Evolutionary conservation across 92 coral and sea anemone species (phyloP).

Genomic region (Epizoanthus scotinus): DNA sequence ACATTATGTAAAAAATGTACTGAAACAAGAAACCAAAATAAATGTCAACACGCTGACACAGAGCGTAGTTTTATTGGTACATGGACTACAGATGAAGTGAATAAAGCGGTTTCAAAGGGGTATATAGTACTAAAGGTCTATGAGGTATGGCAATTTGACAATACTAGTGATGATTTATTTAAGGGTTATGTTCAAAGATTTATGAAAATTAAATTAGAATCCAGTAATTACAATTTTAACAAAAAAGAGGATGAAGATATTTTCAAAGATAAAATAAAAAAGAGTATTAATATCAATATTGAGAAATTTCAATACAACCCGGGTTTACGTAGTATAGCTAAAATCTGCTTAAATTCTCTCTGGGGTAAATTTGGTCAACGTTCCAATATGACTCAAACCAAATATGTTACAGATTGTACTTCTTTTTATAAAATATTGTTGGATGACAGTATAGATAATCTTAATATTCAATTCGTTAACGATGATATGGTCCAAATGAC

Average conservation of each 20-base stretch:
- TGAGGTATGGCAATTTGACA: not conserved
- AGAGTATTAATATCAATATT: not conserved
- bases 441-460: not conserved
- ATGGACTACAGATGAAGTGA: not conserved
- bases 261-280: conserved; percentile 12
- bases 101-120: conserved; percentile 12
- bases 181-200: not conserved
- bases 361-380: conserved; percentile 32
- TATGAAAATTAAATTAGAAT: not conserved
- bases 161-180: not conserved
- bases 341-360: not conserved
- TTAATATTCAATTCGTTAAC: no score
- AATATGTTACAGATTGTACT: not conserved
- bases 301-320: not conserved
- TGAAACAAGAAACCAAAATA: not conserved
- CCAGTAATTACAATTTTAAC: not conserved
- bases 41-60: not conserved
- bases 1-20: not conserved
- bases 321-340: not conserved
- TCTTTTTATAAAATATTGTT: not conserved
- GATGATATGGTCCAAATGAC: no score
- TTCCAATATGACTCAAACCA: not conserved
- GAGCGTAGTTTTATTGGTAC: not conserved
- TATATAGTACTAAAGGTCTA: not conserved
- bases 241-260: conserved; percentile 9